A percentile compares a stretch with the other conserved stretches of the same genome.
Evolutionary conservation across 1,140 invertebrate genomes (phyloP).

Genomic region (Chelonus insularis): DNA sequence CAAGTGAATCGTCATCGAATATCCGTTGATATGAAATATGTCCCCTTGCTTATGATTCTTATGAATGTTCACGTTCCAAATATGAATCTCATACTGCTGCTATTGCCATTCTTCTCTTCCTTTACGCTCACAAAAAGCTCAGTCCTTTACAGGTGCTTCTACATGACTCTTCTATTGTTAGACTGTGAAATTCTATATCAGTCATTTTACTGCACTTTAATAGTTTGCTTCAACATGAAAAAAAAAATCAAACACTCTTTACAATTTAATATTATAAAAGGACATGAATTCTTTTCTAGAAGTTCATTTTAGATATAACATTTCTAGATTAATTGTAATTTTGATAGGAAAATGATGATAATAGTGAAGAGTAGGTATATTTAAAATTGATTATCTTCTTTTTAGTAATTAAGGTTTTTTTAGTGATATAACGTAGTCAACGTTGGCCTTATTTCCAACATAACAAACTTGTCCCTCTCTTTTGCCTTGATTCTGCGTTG

Average conservation of each 20-base stretch:
- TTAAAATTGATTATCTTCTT: slow-evolving; percentile 31
- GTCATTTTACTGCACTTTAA: no score
- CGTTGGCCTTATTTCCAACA: slow-evolving; percentile 33
- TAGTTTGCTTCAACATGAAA: no score
- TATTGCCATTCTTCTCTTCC: not conserved
- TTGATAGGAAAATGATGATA: not conserved
- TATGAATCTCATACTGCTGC: not conserved
- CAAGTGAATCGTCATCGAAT: slow-evolving; percentile 14
- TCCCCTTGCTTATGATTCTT: not conserved
- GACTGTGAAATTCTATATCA: not conserved
- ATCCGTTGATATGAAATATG: slow-evolving; percentile 3
- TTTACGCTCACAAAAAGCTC: not conserved
- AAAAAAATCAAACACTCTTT: no score
- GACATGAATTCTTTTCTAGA: no score
- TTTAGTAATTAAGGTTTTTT: slow-evolving; percentile 34
- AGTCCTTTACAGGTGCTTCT: not conserved
- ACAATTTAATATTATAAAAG: not conserved
- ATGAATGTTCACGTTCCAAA: not conserved
- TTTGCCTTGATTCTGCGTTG: slow-evolving; percentile 1
- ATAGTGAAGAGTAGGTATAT: not conserved
- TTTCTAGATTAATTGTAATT: not conserved
- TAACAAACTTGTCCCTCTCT: slow-evolving; percentile 11
- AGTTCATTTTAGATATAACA: not conserved
- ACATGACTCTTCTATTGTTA: not conserved
- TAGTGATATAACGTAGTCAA: slow-evolving; percentile 34